Conservation (phyloP, 2,113 vertebrate species). For the Pagrus major region DNA sequence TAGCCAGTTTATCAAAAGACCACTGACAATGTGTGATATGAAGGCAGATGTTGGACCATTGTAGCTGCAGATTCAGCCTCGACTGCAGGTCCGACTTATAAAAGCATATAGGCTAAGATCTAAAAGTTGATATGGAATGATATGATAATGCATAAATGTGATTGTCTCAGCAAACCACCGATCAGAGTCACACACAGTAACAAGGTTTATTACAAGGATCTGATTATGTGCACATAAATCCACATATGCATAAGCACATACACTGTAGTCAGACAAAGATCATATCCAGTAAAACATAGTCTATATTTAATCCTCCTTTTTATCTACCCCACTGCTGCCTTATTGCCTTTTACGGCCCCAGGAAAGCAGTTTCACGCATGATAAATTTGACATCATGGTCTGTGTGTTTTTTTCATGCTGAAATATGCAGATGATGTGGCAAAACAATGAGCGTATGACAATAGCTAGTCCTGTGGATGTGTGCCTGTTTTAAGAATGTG, state of each 20-base stretch:
- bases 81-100: too few species aligned
- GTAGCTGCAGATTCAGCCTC: too few species aligned
- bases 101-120: too few species aligned
- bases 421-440: conserved; percentile 29
- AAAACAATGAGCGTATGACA: conserved; percentile 11
- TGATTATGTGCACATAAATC: neutral
- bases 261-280: neutral
- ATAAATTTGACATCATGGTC: conserved; percentile 18
- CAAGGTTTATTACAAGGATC: neutral
- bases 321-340: neutral
- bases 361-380: conserved; percentile 32
- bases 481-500: neutral
- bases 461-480: conserved; percentile 5
- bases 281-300: conserved; percentile 8
- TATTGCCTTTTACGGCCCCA: conserved; percentile 7
- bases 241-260: neutral
- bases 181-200: neutral
- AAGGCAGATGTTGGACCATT: too few species aligned
- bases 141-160: too few species aligned
- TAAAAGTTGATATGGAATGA: too few species aligned
- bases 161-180: too few species aligned
- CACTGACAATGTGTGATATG: too few species aligned
- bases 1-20: too few species aligned
- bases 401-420: conserved; percentile 17
- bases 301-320: conserved; percentile 32